phyloP scores from a whole-genome alignment of 2,888 invertebrate genomes.

The Drosophila stalkeri region DNA sequence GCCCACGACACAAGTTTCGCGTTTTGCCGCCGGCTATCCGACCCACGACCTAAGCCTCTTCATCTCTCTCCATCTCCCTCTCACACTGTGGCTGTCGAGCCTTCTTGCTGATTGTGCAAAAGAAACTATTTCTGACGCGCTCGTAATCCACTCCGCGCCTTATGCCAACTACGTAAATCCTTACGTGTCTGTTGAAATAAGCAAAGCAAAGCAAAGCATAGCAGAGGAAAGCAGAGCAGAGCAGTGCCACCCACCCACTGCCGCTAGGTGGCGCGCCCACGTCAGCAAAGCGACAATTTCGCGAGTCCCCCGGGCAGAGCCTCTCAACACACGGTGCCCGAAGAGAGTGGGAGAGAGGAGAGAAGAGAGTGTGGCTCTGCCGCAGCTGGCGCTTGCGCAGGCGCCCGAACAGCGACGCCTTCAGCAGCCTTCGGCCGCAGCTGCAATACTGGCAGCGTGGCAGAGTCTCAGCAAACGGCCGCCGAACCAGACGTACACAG shows the following conservation, averaged over 20 bases:
- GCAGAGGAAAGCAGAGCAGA: background rate
- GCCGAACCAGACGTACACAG: constrained; percentile 67
- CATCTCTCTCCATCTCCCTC: background rate
- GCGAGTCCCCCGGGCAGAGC: constrained; percentile 81
- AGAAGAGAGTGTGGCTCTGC: constrained; percentile 23
- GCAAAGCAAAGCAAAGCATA: constrained; percentile 16
- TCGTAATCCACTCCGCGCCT: constrained; percentile 59
- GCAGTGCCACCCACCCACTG: background rate
- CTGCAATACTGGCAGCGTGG: constrained; percentile 30
- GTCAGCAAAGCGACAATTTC: constrained; percentile 75
- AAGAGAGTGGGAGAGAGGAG: constrained; percentile 8
- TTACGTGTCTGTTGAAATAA: constrained; percentile 76
- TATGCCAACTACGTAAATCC: constrained; percentile 69
- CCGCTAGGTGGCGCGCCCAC: constrained; percentile 59
- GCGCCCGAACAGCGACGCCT: constrained; percentile 47
- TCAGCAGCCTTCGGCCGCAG: constrained; percentile 29
- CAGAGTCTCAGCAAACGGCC: constrained; percentile 78
- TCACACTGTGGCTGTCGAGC: background rate
- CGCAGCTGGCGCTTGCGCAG: constrained; percentile 54
- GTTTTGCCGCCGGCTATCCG: constrained; percentile 31
- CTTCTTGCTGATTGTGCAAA: constrained; percentile 58
- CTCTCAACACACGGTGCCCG: constrained; percentile 5
- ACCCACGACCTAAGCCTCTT: constrained; percentile 4
- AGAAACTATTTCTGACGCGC: constrained; percentile 76
- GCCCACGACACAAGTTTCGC: constrained; percentile 54